Conservation (phyloP, 2,797 vertebrate genomes). For the Enteromius trimaculatus region DNA sequence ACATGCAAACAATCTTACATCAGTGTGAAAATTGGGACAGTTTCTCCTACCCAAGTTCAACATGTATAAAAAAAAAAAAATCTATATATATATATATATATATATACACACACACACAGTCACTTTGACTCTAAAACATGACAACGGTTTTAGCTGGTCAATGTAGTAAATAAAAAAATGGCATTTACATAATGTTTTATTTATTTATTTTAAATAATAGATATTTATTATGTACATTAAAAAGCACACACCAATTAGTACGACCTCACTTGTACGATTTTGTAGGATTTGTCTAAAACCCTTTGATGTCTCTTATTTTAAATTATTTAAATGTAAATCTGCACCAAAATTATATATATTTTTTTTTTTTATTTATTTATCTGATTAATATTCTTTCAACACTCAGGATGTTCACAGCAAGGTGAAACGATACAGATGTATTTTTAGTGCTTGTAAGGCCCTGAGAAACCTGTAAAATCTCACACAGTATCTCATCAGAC, state of each 20-base stretch:
- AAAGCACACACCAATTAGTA: too few relatives aligned
- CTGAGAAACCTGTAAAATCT: constrained; percentile 33
- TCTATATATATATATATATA: too few relatives aligned
- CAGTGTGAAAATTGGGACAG: background rate
- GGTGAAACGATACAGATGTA: constrained; percentile 36
- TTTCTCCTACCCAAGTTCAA: background rate
- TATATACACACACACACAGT: background rate
- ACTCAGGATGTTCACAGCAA: background rate
- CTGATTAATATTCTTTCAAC: constrained; percentile 9
- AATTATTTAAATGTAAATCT: background rate
- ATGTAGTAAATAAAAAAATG: background rate
- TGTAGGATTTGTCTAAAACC: too few relatives aligned
- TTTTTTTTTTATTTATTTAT: too few relatives aligned
- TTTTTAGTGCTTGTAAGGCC: constrained; percentile 29
- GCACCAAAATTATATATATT: constrained; percentile 9
- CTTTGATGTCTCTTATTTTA: background rate
- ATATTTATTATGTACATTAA: too few relatives aligned
- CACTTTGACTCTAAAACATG: background rate
- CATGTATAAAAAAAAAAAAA: too few relatives aligned
- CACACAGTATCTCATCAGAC: constrained; percentile 28
- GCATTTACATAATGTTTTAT: too few relatives aligned
- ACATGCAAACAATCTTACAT: background rate
- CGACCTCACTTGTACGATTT: too few relatives aligned
- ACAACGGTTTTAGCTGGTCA: background rate
- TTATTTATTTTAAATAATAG: too few relatives aligned